Evolutionary conservation across 2,797 vertebrate species (phyloP), one percentile per base, ranked within the genome.

Genomic region (Pogonophryne albipinna): DNA sequence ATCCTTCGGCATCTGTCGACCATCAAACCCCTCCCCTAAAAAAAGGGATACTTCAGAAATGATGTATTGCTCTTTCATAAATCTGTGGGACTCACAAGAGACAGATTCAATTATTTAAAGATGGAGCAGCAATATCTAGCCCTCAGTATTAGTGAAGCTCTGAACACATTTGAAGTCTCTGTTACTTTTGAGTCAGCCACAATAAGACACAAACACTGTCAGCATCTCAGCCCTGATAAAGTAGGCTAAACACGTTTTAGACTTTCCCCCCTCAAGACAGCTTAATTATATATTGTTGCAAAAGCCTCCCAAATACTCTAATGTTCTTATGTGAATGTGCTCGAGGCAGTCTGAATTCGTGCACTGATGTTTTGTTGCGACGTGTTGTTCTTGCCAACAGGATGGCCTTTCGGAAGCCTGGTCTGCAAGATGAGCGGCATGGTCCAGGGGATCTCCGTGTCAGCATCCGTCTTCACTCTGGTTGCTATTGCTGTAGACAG

Each of bases 401-500:
- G 94, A 62, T 95, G 94, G 93, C 93, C 93, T 23, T 94, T 94
- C 44, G 93, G 93, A 78, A 94, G 91, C 82, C 76, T 94, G 78
- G 91, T 93, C 66, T 93, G 92, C 78, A 93, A 93, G 76, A 95
- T 96, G 95, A 98, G 96, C 0, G 97, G 97, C 17, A 95, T 97
- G 94, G 94, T 98, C 44, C 98, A 98, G 81, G 98, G 97, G 47
- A 96, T 98, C 84, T 98, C 97, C 0, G 97, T 98, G 31, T 97
- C 97, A 0, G 96, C 97, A 11, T 98, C 97, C 0, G 96, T 98
- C 71, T 99, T 98, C 85, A 99, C 97, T 3, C 94, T 98, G 74
- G 97, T 98, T 14, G 97, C 97, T 3, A 97, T 98, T 61, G 97
- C 97, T 0, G 91, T 97, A 15, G 97, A 98, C 91, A 97, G 98